Conservation (phyloP, 2,113 vertebrate species). For the chimpanzee (Pan troglodytes) region NHGRI_mPanTro3-v2.1_pri NC_072402.2:178529001-178529500, state of each 20-base stretch:
- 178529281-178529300: neutral
- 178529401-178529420: too few species aligned
- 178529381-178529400: rapidly evolving
- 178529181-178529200: neutral
- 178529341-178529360: neutral
- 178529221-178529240: neutral
- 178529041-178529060: neutral
- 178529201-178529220: neutral
- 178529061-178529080: neutral
- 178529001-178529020: too few species aligned
- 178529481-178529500: constrained; percentile 52
- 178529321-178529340: rapidly evolving
- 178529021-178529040: neutral
- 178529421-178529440: neutral
- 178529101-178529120: too few species aligned
- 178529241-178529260: neutral
- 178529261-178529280: neutral
- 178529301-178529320: rapidly evolving
- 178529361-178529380: rapidly evolving
- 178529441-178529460: neutral
- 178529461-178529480: constrained; percentile 64
- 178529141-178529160: neutral
- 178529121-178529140: neutral
- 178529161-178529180: neutral
- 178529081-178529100: neutral